A percentile compares a stretch with the other conserved stretches of the same genome.
Conservation (phyloP, 2,888 invertebrate genomes). For the Lagria hirta region DNA sequence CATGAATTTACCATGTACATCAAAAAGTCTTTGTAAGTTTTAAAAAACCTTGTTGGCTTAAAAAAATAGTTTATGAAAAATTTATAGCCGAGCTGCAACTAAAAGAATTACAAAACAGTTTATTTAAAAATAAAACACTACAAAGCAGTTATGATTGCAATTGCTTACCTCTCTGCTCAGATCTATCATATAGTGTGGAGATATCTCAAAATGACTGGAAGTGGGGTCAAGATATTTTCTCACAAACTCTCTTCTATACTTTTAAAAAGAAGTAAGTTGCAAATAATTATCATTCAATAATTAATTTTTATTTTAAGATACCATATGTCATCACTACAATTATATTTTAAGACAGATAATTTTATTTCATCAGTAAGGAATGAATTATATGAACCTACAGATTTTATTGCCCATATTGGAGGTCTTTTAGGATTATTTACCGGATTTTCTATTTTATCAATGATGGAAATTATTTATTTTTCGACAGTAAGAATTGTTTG, state of each 20-base stretch:
- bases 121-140: conserved; percentile 1
- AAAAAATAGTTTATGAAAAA: too few species aligned
- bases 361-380: conserved; percentile 68
- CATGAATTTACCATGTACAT: background rate
- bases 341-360: conserved; percentile 70
- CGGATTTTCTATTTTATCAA: conserved; percentile 52
- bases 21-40: background rate
- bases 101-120: background rate
- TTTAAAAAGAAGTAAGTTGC: background rate
- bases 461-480: conserved; percentile 61
- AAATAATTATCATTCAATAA: too few species aligned
- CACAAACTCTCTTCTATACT: background rate
- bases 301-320: too few species aligned
- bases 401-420: conserved; percentile 70
- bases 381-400: conserved; percentile 67
- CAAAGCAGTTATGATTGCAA: conserved; percentile 36
- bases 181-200: conserved; percentile 46
- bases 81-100: conserved; percentile 2
- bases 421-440: conserved; percentile 61
- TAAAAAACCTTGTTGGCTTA: background rate
- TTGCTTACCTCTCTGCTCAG: conserved; percentile 49
- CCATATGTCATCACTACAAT: conserved; percentile 40
- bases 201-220: conserved; percentile 45
- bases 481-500: conserved; percentile 53
- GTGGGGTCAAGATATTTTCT: conserved; percentile 30